Evolutionary conservation across 2,888 invertebrate species (phyloP), one percentile per base, ranked within the genome.

Genomic region (Odontocerum albicorne): DNA sequence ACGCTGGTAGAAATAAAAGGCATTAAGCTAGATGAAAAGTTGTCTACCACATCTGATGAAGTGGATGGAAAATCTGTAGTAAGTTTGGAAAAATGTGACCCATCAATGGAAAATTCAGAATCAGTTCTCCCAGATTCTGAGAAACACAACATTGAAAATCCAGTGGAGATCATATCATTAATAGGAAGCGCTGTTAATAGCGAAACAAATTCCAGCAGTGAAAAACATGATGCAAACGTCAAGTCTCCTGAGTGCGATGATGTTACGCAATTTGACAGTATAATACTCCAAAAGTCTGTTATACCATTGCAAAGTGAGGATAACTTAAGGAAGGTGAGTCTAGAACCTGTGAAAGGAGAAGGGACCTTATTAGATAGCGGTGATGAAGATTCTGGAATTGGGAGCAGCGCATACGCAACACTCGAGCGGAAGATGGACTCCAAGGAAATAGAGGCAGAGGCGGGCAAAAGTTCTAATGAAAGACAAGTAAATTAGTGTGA

Each of bases 301-400:
- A 32, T 63, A 2, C 67, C 68, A 50, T 65, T 63, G 16, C 68
- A 70, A 32, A 67, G 65, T 7, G 70, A 70, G 21, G 67, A 66
- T 46, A 56, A 47, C 10, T 64, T 67, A 3, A 68, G 68, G 52
- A 61, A 63, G 16, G 60, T 53, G 13, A 62, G 63, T 15, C 68
- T 71, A n/a, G 74, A 74, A 56, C 67, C 70, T 4, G 73, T 72
- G 21, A 73, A 71, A 57, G 83, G 82, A 1, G 84, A 83, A 64
- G 84, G 82, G 1, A 82, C 83, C 36, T 73, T 82, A 22, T 66
- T 83, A 36, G 85, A 85, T 67, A 83, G 83, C 64, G 83, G 83
- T 1, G 84, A 84, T 64, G 84, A 84, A 62, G 84, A 84, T 65
- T 84, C 83, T 20, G 84, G 84, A 2, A 84, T 84, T 42, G 84